Conservation (phyloP, 1,140 invertebrate species). For the Bradysia coprophila region DNA sequence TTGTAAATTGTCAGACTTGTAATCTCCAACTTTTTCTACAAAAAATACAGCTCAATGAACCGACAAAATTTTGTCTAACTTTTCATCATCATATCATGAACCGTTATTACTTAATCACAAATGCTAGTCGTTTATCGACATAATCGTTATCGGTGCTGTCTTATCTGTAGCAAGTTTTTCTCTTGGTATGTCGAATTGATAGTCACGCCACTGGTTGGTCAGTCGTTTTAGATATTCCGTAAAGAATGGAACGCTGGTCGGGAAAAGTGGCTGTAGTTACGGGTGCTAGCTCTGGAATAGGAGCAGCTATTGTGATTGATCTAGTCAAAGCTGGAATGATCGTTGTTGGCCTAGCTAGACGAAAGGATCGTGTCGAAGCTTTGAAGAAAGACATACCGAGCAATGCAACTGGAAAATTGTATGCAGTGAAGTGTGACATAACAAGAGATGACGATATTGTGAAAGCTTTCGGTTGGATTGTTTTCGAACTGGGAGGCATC, state of each 20-base stretch:
- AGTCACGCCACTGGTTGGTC: too few species aligned
- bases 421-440: constrained; percentile 40
- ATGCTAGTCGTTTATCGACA: too few species aligned
- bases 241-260: constrained; percentile 33
- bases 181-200: too few species aligned
- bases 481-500: constrained; percentile 31
- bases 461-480: constrained; percentile 37
- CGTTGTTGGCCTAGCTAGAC: constrained; percentile 48
- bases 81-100: too few species aligned
- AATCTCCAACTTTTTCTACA: too few species aligned
- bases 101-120: too few species aligned
- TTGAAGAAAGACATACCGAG: constrained; percentile 7
- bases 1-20: too few species aligned
- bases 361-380: constrained; percentile 32
- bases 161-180: too few species aligned
- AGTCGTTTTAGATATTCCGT: too few species aligned
- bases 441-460: constrained; percentile 37
- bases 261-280: constrained; percentile 38
- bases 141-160: too few species aligned
- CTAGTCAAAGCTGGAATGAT: constrained; percentile 37
- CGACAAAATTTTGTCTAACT: too few species aligned
- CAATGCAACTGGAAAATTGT: constrained; percentile 6
- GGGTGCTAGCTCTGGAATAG: constrained; percentile 45
- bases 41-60: too few species aligned
- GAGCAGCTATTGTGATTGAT: constrained; percentile 30